These are phyloP conservation scores for Tympanuchus pallidicinctus DNA, from an alignment of 2,113 vertebrate species.

Conservation along the genomic window DNA sequence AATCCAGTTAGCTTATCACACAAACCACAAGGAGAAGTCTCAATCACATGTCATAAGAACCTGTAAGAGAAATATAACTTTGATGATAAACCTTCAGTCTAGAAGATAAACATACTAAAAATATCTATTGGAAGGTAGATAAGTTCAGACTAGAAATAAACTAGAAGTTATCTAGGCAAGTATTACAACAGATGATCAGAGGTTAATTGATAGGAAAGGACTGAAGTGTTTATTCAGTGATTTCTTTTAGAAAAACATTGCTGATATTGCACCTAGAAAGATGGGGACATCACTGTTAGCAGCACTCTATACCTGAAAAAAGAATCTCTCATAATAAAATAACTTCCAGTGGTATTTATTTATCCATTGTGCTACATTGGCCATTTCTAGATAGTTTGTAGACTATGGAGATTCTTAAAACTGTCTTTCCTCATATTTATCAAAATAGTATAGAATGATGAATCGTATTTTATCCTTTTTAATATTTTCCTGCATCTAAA, in stretches of 20 bases:
- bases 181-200: not conserved
- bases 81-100: not conserved
- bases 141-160: not conserved
- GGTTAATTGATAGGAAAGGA: not conserved
- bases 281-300: not conserved
- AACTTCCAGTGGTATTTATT: not conserved
- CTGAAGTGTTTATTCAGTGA: not conserved
- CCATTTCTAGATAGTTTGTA: not conserved
- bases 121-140: not conserved
- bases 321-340: not conserved
- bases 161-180: not conserved
- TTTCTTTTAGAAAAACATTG: not conserved
- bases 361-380: not conserved
- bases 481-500: not conserved
- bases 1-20: not conserved
- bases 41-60: fast-evolving
- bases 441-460: not conserved
- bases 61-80: not conserved
- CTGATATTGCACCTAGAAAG: not conserved
- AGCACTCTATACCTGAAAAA: not conserved
- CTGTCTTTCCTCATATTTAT: not conserved
- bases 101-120: not conserved
- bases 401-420: not conserved
- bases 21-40: not conserved
- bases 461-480: not conserved